Conservation (phyloP, 2,113 vertebrate genomes). For the Engraulis encrasicolus region DNA sequence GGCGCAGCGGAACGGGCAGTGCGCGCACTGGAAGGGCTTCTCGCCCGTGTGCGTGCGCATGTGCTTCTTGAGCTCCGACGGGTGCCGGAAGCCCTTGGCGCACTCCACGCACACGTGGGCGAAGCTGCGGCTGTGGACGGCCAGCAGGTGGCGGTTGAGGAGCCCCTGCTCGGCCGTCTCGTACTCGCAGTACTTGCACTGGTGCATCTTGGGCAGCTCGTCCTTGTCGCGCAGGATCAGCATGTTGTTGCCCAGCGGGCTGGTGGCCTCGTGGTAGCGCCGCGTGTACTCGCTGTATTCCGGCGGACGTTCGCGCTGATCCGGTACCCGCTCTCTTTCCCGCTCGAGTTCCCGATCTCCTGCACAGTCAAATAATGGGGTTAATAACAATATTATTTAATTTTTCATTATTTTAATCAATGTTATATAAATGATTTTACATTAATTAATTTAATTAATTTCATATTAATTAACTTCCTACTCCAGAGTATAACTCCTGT, state of each 20-base stretch:
- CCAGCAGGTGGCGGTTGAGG: constrained; percentile 93
- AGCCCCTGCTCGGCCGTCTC: constrained; percentile 97
- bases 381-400: too few relatives aligned
- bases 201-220: constrained; percentile 90
- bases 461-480: too few relatives aligned
- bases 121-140: constrained; percentile 97
- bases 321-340: background rate
- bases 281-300: constrained; percentile 93
- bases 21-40: constrained; percentile 97
- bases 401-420: too few relatives aligned
- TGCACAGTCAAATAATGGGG: too few relatives aligned
- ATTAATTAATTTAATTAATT: too few relatives aligned
- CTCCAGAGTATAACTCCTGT: too few relatives aligned
- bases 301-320: constrained; percentile 65
- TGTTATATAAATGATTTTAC: too few relatives aligned
- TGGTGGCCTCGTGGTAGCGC: constrained; percentile 94
- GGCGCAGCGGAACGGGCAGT: constrained; percentile 94
- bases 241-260: constrained; percentile 94
- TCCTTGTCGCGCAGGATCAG: constrained; percentile 94
- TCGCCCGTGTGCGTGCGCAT: constrained; percentile 99
- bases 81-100: constrained; percentile 96
- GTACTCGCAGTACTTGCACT: constrained; percentile 98
- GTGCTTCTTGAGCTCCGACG: constrained; percentile 98
- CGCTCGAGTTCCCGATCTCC: background rate
- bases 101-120: constrained; percentile 97